Evolutionary conservation across 2,797 vertebrate genomes (phyloP), one percentile per base, ranked within the genome.

Genomic region (Luscinia megarhynchos): DNA sequence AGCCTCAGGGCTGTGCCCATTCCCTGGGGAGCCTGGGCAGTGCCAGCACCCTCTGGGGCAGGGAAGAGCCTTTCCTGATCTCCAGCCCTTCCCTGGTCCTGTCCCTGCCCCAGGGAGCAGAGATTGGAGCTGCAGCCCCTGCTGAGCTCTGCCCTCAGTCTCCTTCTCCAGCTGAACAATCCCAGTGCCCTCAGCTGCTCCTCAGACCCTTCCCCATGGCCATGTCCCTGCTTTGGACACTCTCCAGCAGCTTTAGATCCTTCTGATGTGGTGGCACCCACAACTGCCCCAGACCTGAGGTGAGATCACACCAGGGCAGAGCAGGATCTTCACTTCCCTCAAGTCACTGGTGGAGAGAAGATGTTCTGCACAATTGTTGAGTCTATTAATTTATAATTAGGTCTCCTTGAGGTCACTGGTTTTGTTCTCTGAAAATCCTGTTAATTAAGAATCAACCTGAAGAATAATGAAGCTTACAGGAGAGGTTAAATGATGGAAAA

Each of bases 381-480:
- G 61, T 63, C 75, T 90, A 30, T 85, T 72, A 19, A 69, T 69
- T 93, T 94, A 62, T 72, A 26, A 62, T 86, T 75, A 54, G 43
- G 26, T 55, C 59, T 68, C 24, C 12, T 5, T 61, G 57, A 54
- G 72, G 62, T 89, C 46, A 58, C 38, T 34, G 41, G 1, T 54
- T 91, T 63, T 72, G 12, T 62, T 78, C 51, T 73, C 55, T 43
- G 45, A 36, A 68, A 84, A n/a, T 74, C 20, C 22, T 84, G 23
- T 51, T 84, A 62, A 80, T 86, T 90, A 89, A 89, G 84, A 92
- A 40, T 29, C 29, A 87, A 15, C 19, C 7, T 75, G 40, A 66
- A 78, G 48, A 89, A 68, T 32, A 62, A 32, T 74, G 64, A 46
- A 57, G 43, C 58, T 72, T 80, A 87, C 50, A 87, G 30, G 2